These are phyloP conservation scores for Sphaerophoria rueppellii DNA, from an alignment of 2,888 invertebrate genomes.

Conservation along the genomic window DNA sequence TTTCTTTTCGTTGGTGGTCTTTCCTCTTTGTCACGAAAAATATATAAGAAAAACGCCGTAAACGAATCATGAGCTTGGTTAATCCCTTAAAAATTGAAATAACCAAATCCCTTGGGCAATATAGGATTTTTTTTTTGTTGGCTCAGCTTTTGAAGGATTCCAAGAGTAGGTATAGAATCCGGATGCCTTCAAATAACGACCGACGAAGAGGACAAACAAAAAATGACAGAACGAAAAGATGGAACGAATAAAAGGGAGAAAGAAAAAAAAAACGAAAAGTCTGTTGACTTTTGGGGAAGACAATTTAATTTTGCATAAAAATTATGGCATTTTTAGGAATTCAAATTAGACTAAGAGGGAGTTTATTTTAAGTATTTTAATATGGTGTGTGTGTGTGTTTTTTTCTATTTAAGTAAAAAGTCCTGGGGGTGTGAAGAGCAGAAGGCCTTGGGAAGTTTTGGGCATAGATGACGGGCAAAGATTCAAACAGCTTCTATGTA, in stretches of 20 bases:
- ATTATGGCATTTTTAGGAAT: constrained; percentile 66
- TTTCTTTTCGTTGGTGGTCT: constrained; percentile 21
- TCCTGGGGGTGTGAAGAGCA: not conserved
- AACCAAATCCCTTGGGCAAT: constrained; percentile 64
- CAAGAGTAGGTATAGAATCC: not conserved
- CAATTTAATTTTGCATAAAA: constrained; percentile 72
- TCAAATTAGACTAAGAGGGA: constrained; percentile 62
- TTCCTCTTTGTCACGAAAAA: constrained; percentile 16
- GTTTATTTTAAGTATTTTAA: constrained; percentile 20
- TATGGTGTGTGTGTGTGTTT: not conserved
- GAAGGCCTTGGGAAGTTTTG: not conserved
- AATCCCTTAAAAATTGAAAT: constrained; percentile 70
- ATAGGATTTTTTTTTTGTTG: constrained; percentile 51
- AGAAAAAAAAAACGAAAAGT: not conserved
- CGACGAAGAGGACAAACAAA: constrained; percentile 36
- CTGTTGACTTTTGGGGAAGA: constrained; percentile 60
- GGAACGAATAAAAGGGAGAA: constrained; percentile 24
- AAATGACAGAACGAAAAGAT: constrained; percentile 25
- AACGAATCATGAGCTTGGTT: constrained; percentile 64
- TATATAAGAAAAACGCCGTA: not conserved
- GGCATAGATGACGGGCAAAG: no score
- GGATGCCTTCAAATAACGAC: constrained; percentile 25
- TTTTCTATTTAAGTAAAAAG: not conserved
- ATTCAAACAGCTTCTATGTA: not conserved
- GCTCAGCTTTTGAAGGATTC: constrained; percentile 5